Conservation (phyloP, 2,888 invertebrate species). For the Furcula furcula region DNA sequence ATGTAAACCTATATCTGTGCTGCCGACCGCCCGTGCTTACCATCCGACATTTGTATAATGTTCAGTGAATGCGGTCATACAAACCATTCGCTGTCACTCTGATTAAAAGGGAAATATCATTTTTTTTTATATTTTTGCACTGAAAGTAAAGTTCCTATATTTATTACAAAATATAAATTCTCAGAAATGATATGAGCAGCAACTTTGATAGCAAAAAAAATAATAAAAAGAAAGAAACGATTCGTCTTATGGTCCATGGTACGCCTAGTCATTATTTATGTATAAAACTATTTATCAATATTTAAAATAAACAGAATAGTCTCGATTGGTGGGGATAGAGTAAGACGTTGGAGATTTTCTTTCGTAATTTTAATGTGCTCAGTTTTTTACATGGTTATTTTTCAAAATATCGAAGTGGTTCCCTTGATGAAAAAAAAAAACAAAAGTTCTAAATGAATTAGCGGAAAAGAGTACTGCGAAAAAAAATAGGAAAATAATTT, state of each 20-base stretch:
- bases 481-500: slow-evolving; percentile 27
- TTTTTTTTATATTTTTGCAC: slow-evolving; percentile 61
- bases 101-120: slow-evolving; percentile 19
- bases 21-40: no score
- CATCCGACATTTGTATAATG: no score
- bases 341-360: slow-evolving; percentile 40
- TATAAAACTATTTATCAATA: slow-evolving; percentile 64
- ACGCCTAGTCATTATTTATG: slow-evolving; percentile 78
- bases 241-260: slow-evolving; percentile 70
- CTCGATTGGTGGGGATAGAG: slow-evolving; percentile 51
- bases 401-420: slow-evolving; percentile 23
- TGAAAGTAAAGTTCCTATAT: slow-evolving; percentile 77
- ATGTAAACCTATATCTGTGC: no score
- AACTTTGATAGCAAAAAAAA: slow-evolving; percentile 35
- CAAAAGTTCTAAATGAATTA: slow-evolving; percentile 31
- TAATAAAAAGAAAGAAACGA: slow-evolving; percentile 36
- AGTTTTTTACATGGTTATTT: slow-evolving; percentile 31
- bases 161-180: slow-evolving; percentile 49
- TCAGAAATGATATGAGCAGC: slow-evolving; percentile 44
- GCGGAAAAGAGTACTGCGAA: slow-evolving; percentile 37
- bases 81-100: slow-evolving; percentile 29
- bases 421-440: slow-evolving; percentile 16
- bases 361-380: slow-evolving; percentile 44
- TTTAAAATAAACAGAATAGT: slow-evolving; percentile 53
- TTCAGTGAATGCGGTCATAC: slow-evolving; percentile 36